Percentiles rank a stretch among this genome's conserved stretches.
phyloP scores from a whole-genome alignment of 2,797 vertebrate species.

The Fistularia tabacaria region DNA sequence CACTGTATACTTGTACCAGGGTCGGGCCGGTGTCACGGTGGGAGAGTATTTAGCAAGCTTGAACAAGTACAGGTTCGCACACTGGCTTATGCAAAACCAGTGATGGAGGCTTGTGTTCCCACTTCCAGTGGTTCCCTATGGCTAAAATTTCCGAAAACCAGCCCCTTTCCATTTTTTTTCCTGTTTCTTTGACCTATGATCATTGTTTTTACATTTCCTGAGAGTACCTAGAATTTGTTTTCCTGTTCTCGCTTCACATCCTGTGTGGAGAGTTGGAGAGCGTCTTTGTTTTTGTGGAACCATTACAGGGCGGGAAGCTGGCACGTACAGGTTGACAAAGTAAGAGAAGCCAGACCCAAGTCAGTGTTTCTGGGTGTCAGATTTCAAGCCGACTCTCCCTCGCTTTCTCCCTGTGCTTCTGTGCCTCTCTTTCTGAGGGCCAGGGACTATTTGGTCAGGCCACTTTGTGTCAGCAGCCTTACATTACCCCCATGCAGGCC shows the following conservation, averaged over 20 bases:
- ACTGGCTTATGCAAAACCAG: conserved; percentile 26
- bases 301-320: conserved; percentile 58
- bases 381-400: conserved; percentile 61
- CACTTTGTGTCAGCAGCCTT: conserved; percentile 64
- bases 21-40: conserved; percentile 55
- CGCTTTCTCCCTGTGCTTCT: conserved; percentile 21
- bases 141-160: conserved; percentile 48
- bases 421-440: conserved; percentile 41
- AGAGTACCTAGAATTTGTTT: conserved; percentile 51
- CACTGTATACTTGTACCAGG: conserved; percentile 60
- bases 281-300: conserved; percentile 67
- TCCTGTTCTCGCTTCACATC: conserved; percentile 59
- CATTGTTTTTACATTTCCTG: conserved; percentile 58
- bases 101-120: conserved; percentile 45
- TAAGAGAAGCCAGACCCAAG: conserved; percentile 74
- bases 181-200: conserved; percentile 31
- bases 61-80: conserved; percentile 66
- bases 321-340: conserved; percentile 72
- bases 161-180: conserved; percentile 20
- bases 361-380: conserved; percentile 70
- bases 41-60: conserved; percentile 66
- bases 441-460: conserved; percentile 55
- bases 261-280: conserved; percentile 51
- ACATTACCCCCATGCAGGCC: conserved; percentile 62
- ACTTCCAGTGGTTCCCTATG: conserved; percentile 39